A percentile compares a stretch with the other conserved stretches of the same genome.
Conservation (phyloP, 2,888 invertebrate species). For the Flexamia atlantica region DNA sequence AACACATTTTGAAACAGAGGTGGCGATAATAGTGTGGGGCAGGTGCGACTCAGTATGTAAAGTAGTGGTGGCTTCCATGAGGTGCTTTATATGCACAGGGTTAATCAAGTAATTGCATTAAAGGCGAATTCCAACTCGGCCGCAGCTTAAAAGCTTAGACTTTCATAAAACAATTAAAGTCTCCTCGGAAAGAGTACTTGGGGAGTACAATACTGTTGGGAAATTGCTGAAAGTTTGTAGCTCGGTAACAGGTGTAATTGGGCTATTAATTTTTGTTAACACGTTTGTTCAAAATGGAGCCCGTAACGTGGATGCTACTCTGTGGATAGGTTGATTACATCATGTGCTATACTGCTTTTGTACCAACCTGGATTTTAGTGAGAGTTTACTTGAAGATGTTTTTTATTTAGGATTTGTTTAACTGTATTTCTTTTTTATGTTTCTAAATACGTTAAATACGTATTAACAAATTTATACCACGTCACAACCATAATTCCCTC, state of each 20-base stretch:
- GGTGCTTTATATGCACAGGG: slow-evolving; percentile 12
- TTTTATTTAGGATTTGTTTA: too few relatives aligned
- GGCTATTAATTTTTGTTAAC: background rate
- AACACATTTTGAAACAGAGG: too few relatives aligned
- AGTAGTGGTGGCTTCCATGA: slow-evolving; percentile 4
- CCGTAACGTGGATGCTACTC: too few relatives aligned
- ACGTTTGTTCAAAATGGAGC: too few relatives aligned
- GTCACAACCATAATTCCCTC: too few relatives aligned
- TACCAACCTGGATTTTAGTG: too few relatives aligned
- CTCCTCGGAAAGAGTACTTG: slow-evolving; percentile 23
- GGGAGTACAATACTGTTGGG: background rate
- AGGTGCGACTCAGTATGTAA: background rate
- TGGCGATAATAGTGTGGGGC: background rate
- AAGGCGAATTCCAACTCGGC: background rate
- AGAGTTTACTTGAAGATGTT: too few relatives aligned
- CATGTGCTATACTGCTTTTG: too few relatives aligned
- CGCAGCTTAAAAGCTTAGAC: background rate
- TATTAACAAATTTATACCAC: too few relatives aligned
- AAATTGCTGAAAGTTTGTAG: background rate
- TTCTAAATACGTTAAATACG: too few relatives aligned
- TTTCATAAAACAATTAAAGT: slow-evolving; percentile 45
- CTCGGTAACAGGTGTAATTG: slow-evolving; percentile 2
- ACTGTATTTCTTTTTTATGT: too few relatives aligned
- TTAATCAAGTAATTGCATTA: slow-evolving; percentile 29
- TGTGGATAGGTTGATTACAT: too few relatives aligned